A percentile compares a stretch with the other conserved stretches of the same genome.
Evolutionary conservation across 2,797 vertebrate species (phyloP).

Genomic region (Capromys pilorides): DNA sequence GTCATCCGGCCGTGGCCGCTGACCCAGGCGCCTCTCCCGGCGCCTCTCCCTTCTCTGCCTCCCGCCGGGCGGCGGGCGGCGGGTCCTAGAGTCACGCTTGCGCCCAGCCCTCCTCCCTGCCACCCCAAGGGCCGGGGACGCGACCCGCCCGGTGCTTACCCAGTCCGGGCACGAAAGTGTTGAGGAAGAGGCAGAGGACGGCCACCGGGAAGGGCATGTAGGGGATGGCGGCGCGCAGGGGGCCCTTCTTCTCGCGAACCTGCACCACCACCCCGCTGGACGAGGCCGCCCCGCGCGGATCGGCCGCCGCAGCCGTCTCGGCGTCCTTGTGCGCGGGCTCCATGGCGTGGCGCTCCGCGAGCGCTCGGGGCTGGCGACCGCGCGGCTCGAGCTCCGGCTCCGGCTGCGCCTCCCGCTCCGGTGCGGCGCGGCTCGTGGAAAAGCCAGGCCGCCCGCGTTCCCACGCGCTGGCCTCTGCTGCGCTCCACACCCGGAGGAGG

Average conservation of each 20-base stretch:
- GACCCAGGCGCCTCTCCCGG: too few species aligned
- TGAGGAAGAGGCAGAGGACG: slow-evolving; percentile 96
- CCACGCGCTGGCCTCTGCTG: slow-evolving; percentile 56
- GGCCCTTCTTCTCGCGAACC: slow-evolving; percentile 96
- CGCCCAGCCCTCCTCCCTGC: too few species aligned
- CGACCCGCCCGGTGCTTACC: slow-evolving; percentile 88
- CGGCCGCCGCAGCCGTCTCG: slow-evolving; percentile 77
- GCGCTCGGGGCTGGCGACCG: background rate
- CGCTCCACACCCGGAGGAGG: slow-evolving; percentile 52
- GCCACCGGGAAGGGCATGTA: slow-evolving; percentile 98
- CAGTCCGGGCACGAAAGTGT: slow-evolving; percentile 98
- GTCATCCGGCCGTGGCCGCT: background rate
- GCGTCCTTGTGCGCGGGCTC: slow-evolving; percentile 83
- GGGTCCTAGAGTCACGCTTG: background rate
- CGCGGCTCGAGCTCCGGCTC: slow-evolving; percentile 9
- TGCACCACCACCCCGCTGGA: slow-evolving; percentile 95
- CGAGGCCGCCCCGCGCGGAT: slow-evolving; percentile 82
- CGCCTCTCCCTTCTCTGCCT: background rate
- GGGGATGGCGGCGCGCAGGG: slow-evolving; percentile 96
- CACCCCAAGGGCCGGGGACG: background rate
- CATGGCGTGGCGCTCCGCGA: slow-evolving; percentile 74
- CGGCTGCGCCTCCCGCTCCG: slow-evolving; percentile 54
- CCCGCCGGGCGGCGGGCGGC: background rate
- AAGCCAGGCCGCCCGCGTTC: slow-evolving; percentile 56
- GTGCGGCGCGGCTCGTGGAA: background rate